Conservation (phyloP, 1,140 invertebrate genomes). For the Frieseomelitta varia region DNA sequence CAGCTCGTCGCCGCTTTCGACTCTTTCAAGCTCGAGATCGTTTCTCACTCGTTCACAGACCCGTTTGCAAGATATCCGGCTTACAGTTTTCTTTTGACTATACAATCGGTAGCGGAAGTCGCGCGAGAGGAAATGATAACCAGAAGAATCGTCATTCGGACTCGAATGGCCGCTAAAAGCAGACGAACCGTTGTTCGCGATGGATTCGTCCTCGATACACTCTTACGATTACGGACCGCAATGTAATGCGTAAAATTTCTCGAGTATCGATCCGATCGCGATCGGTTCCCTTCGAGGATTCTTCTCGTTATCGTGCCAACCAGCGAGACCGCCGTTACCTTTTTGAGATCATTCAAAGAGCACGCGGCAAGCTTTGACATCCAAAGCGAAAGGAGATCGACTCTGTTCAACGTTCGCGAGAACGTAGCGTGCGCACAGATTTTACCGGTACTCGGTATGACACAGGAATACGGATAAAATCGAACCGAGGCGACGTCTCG, state of each 20-base stretch:
- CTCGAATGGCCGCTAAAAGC: neutral
- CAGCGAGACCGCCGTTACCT: neutral
- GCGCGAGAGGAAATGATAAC: neutral
- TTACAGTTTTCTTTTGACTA: slow-evolving; percentile 21
- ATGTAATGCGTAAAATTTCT: slow-evolving; percentile 74
- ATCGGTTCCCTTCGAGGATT: neutral
- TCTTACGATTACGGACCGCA: slow-evolving; percentile 75
- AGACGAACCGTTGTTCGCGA: neutral
- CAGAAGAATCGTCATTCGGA: neutral
- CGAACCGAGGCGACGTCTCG: neutral
- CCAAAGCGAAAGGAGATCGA: slow-evolving; percentile 13
- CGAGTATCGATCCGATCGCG: slow-evolving; percentile 26
- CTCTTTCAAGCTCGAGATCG: slow-evolving; percentile 15
- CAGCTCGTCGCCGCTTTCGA: neutral
- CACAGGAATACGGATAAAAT: neutral
- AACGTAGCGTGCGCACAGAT: neutral
- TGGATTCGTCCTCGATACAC: slow-evolving; percentile 57
- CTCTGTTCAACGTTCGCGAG: neutral
- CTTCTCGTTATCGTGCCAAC: neutral
- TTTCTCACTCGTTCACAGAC: slow-evolving; percentile 12
- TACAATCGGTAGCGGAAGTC: neutral
- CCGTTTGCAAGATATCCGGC: neutral
- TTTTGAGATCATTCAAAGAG: slow-evolving; percentile 47
- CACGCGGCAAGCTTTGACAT: neutral
- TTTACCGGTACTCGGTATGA: neutral